Percentiles rank a stretch among this genome's conserved stretches.
phyloP scores from a whole-genome alignment of 1,140 invertebrate genomes.

The Hyles vespertilio region DNA sequence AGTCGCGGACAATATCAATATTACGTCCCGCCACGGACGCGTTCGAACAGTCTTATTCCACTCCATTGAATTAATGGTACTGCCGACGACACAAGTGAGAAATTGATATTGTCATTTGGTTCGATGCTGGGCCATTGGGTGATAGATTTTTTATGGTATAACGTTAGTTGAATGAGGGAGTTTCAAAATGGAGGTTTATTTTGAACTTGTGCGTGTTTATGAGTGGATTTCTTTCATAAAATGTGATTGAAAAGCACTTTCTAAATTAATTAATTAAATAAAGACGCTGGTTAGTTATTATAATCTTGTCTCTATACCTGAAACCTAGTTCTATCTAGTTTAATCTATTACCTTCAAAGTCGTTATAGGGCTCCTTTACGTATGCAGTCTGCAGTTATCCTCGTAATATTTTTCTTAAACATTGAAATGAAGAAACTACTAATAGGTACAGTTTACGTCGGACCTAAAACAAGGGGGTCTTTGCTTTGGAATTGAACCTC shows the following conservation, averaged over 20 bases:
- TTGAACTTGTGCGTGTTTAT: background rate
- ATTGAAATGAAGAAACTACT: no score
- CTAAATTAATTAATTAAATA: background rate
- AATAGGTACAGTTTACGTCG: no score
- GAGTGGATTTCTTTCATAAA: background rate
- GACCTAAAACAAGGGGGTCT: no score
- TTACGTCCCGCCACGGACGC: conserved; percentile 19
- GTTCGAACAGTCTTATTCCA: conserved; percentile 29
- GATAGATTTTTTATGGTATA: background rate
- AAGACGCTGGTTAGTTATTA: background rate
- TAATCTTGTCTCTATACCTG: background rate
- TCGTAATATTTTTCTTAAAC: no score
- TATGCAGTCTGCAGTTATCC: no score
- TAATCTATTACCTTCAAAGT: no score
- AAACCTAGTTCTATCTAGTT: background rate
- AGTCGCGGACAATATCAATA: conserved; percentile 37
- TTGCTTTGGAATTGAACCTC: no score
- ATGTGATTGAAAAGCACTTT: background rate
- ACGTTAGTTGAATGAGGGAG: background rate
- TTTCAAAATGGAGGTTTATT: background rate
- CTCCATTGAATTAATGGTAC: conserved; percentile 32
- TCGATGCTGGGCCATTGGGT: background rate
- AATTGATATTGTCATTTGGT: background rate
- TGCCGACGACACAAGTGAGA: conserved; percentile 16
- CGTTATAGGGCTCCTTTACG: no score